Conservation (phyloP, 2,888 invertebrate genomes). For the Hybos culiciformis region DNA sequence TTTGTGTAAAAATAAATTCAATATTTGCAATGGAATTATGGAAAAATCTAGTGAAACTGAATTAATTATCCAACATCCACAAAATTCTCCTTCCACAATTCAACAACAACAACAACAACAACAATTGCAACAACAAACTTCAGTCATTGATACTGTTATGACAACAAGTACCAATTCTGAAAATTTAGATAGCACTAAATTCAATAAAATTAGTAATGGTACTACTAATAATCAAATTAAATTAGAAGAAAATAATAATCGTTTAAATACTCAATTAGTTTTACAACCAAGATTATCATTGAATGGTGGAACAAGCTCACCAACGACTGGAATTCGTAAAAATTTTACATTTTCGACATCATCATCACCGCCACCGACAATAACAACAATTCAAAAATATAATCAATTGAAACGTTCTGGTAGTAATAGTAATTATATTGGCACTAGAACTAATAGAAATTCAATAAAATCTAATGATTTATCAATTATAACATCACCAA, state of each 20-base stretch:
- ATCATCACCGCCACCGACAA: neutral
- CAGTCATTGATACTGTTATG: constrained; percentile 5
- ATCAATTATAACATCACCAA: too few relatives aligned
- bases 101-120: constrained; percentile 5
- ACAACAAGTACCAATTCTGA: constrained; percentile 1
- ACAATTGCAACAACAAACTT: constrained; percentile 11
- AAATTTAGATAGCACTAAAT: neutral
- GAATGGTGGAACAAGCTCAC: constrained; percentile 30
- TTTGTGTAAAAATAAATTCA: too few relatives aligned
- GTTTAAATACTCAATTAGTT: constrained; percentile 29
- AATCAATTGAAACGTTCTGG: too few relatives aligned
- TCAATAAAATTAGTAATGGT: neutral
- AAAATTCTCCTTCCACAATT: neutral
- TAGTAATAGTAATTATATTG: too few relatives aligned
- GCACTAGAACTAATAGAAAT: too few relatives aligned
- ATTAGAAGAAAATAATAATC: constrained; percentile 7
- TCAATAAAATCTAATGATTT: too few relatives aligned
- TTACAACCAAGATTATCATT: constrained; percentile 33
- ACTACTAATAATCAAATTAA: neutral
- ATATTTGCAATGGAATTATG: too few relatives aligned
- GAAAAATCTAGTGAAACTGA: too few relatives aligned
- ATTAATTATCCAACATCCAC: too few relatives aligned
- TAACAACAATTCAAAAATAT: constrained; percentile 21
- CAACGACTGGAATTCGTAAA: constrained; percentile 29
- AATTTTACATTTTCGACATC: too few relatives aligned